Base-by-base conservation (phyloP, 2,113 vertebrate species). In the Telmatochromis sp. region DNA sequence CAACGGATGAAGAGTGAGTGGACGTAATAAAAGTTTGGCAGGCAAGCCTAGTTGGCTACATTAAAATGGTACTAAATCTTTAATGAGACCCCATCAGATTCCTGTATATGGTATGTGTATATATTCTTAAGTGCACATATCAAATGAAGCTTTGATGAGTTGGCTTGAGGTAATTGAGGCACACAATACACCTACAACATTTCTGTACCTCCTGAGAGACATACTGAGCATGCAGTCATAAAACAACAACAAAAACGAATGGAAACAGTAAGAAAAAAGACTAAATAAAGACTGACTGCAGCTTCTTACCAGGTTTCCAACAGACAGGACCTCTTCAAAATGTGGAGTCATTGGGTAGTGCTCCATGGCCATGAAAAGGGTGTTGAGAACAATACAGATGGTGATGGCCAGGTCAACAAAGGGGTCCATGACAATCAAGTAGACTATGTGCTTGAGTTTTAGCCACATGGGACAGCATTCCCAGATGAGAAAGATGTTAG, bases 341-440 rank as follows among this genome's bases (percentile, higher is more conserved):
- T 97, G 86, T 0, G 60, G 21, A 0, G 98, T 98, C 98, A 99
- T 99, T 2, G 99, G 99, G 84, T 99, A 98, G 89, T 99, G 98
- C 90, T 99, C 99, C 98, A 99, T 99, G 3, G 99, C 99, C 99
- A 99, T 99, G 93, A 99, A 99, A 33, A 99, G 87, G 0, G 99
- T 99, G 94, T 99, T 99, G 84, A 99, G 97, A 85, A 99, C 98
- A 12, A 99, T 99, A 83, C 99, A 99, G 95, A 99, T 99, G 91
- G 99, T 99, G 93, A 99, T 99, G 94, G 98, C 97, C 91, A 99
- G 90, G 92, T 99, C 99, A 50, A 99, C 99, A 55, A 99, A 99
- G 2, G 99, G 99, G 94, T 99, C 99, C 98, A 99, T 99, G 75
- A 99, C 99, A 28, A 99, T 98, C 68, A 98, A 84, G 93, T 99